Evolutionary conservation across 2,888 invertebrate genomes (phyloP).

Genomic region (Trichopoda pennipes): DNA sequence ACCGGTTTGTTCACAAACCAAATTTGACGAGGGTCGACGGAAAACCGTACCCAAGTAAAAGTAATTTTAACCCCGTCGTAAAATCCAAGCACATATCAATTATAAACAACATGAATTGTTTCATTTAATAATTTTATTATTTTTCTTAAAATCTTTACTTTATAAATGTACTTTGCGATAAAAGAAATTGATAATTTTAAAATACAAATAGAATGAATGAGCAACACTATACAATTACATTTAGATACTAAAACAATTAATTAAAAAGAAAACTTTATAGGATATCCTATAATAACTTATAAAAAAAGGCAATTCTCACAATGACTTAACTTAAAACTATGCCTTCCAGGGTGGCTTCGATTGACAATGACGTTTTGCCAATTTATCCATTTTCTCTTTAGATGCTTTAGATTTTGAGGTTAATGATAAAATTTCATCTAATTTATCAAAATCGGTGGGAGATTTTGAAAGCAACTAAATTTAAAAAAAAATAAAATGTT

Average conservation of each 20-base stretch:
- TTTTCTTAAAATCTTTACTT: too few relatives aligned
- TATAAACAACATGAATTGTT: too few relatives aligned
- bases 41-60: too few relatives aligned
- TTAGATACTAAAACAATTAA: too few relatives aligned
- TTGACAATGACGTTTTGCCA: slow-evolving; percentile 66
- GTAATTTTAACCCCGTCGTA: too few relatives aligned
- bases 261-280: too few relatives aligned
- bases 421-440: slow-evolving; percentile 76
- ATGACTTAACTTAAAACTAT: slow-evolving; percentile 41
- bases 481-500: slow-evolving; percentile 15
- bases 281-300: too few relatives aligned
- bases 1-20: too few relatives aligned
- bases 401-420: slow-evolving; percentile 70
- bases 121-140: too few relatives aligned
- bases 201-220: neutral
- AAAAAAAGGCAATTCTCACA: too few relatives aligned
- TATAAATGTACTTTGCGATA: slow-evolving; percentile 1
- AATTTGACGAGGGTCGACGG: too few relatives aligned
- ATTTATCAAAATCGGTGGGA: slow-evolving; percentile 80
- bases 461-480: slow-evolving; percentile 83
- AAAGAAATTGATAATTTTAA: neutral
- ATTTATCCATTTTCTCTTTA: slow-evolving; percentile 69
- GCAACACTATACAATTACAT: neutral
- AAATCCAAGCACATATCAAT: too few relatives aligned
- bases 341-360: slow-evolving; percentile 78